Base-by-base conservation (phyloP, 2,113 vertebrate species). In the Pteronura brasiliensis region DNA sequence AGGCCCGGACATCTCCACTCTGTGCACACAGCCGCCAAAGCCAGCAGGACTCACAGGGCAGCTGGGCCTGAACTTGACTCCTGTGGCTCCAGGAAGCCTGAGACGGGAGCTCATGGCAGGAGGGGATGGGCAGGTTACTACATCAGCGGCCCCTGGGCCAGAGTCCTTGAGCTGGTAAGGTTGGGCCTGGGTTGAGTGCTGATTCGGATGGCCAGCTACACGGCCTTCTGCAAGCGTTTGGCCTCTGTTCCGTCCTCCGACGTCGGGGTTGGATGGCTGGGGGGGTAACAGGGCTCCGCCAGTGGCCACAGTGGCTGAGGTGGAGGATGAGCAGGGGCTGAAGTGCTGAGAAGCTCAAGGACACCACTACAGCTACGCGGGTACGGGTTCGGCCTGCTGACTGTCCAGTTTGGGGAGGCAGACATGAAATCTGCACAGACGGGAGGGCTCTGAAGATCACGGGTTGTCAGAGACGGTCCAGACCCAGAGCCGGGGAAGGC, bases 201-300 rank as follows among this genome's bases (percentile, higher is more conserved):
- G 49, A 1, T 39, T 74, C 15, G 1, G 39, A 1, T 3, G 2
- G 59, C 9, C 2, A 0, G 17, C 42, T 39, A 29, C 20, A 21
- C 11, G 31, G 21, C n/a, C 34, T 14, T 7, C 31, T 7, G 29
- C 13, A 83, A 55, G 18, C 6, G 9, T 25, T 39, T n/a, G 7
- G 36, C 29, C 63, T 67, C 29, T 29, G 15, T 14, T 27, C 0
- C 12, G n/a, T 77, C 39, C 42, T 44, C 65, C 11, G 6, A 34
- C 4, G 17, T n/a, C 49, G 44, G 57, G 42, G 57, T 34, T 21
- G 31, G 15, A 13, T 67, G 18, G 17, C 9, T 25, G 57, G 10
- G 36, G 4, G 15, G 25, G 57, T 23, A 1, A 31, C 31, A 3
- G 15, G 27, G 14, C 12, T 14, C 9, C 18, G 92, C 36, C 74